Percentiles rank a stretch among this genome's conserved stretches.
Conservation (phyloP, 2,888 invertebrate species). For the Julus scandinavius region DNA sequence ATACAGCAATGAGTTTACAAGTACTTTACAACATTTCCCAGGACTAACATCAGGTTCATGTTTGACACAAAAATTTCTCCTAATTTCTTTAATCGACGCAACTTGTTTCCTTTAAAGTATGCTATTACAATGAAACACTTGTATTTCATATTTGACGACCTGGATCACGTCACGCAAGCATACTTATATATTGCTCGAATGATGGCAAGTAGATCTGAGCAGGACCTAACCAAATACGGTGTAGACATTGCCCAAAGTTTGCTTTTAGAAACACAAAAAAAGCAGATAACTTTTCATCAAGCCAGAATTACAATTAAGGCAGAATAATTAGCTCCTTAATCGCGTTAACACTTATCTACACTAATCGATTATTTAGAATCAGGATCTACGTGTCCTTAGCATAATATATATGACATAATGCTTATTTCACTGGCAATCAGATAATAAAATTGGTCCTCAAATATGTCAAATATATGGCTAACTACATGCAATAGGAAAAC, state of each 20-base stretch:
- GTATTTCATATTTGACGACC: neutral
- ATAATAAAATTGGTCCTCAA: constrained; percentile 39
- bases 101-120: neutral
- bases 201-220: neutral
- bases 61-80: neutral
- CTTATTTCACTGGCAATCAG: constrained; percentile 4
- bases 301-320: neutral
- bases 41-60: neutral
- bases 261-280: neutral
- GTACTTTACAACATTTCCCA: constrained; percentile 13
- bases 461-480: constrained; percentile 3
- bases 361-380: neutral
- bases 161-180: neutral
- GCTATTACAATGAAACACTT: neutral
- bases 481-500: constrained; percentile 30
- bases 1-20: constrained; percentile 35
- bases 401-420: neutral
- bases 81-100: neutral
- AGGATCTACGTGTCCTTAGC: neutral
- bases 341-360: constrained; percentile 22
- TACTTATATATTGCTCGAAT: neutral
- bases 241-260: neutral
- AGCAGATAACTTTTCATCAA: constrained; percentile 6
- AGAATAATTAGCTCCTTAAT: neutral
- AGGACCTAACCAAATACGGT: neutral